Percentiles rank a stretch among this genome's conserved stretches.
These are phyloP conservation scores for Sphenodon punctatus DNA, from an alignment of 2,797 vertebrate genomes.

Conservation along the genomic window DNA sequence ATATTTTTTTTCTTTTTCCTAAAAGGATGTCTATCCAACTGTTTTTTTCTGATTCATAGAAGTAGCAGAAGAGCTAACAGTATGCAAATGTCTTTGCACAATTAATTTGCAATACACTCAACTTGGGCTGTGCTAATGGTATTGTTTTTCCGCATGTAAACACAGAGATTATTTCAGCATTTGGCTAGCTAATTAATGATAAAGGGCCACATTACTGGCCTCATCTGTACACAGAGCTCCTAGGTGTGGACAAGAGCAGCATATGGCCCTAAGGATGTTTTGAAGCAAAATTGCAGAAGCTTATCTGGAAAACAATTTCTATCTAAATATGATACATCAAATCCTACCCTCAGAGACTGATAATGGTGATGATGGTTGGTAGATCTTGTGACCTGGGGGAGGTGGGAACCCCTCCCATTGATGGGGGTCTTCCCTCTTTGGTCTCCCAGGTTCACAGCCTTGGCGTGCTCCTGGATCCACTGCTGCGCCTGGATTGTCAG, in stretches of 20 bases:
- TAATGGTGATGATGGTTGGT: too few species aligned
- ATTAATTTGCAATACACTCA: constrained; percentile 57
- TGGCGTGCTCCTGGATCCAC: too few species aligned
- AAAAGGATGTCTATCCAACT: constrained; percentile 57
- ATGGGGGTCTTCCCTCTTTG: too few species aligned
- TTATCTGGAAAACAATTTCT: constrained; percentile 2
- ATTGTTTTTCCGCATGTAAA: not conserved
- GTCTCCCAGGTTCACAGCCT: too few species aligned
- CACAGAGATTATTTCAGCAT: not conserved
- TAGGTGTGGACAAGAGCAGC: not conserved
- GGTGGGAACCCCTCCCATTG: too few species aligned
- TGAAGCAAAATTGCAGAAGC: not conserved
- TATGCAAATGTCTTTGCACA: constrained; percentile 38
- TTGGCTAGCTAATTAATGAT: not conserved
- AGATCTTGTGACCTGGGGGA: too few species aligned
- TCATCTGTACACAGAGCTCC: not conserved
- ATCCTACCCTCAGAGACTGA: not conserved
- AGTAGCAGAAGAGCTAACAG: constrained; percentile 53
- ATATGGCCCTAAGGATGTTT: not conserved
- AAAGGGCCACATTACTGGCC: not conserved
- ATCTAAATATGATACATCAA: not conserved
- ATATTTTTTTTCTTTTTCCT: constrained; percentile 67
- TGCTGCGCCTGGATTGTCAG: too few species aligned
- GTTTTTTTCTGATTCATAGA: constrained; percentile 56
- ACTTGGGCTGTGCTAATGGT: not conserved